Evolutionary conservation across 1,140 invertebrate species (phyloP), one percentile per base, ranked within the genome.

Genomic region (Potamilus streckersoni): DNA sequence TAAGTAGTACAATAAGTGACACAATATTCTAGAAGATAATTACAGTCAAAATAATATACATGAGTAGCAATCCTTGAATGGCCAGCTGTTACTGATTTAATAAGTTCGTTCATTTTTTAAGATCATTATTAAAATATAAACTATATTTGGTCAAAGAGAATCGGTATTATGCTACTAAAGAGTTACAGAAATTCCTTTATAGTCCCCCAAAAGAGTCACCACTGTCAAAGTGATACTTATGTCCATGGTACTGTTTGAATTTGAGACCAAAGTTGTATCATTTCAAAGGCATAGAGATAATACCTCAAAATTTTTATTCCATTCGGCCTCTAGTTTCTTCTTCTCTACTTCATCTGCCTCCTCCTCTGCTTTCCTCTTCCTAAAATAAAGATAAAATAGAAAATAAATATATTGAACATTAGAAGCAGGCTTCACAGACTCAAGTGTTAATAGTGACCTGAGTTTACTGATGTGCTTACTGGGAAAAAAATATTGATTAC

Each of bases 301-400:
- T 87, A 95, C 95, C 91, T 99, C 97, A 92, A 97, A 99, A 91
- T 99, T 99, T 86, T 97, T 96, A 78, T 97, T 95, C 97, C 97
- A 99, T 90, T 98, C 97, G 83, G 96, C 95, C 85, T 98, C 95
- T 67, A 95, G 89, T 71, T 96, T 95, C 74, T 94, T 93, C 84
- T 95, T 94, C 85, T 97, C 96, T 90, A 98, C 96, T 74, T 95
- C 95, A 75, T 96, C 95, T 68, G 97, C 94, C 92, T 99, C 97
- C 62, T 95, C 93, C 91, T 99, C 97, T 56, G 97, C 92, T 91
- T 99, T 98, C 69, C 97, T 90, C 90, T 98, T 99, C 68, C 91
- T 91, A 71, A 58, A 82, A 76, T 73, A 61, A 58, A 80, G 69
- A 63, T n/a, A 64, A 23, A 72, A 57, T 58, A 66, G 13, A 64